These are phyloP conservation scores for Micoletzkya japonica DNA, from an alignment of 2,888 invertebrate genomes.

Conservation along the genomic window DNA sequence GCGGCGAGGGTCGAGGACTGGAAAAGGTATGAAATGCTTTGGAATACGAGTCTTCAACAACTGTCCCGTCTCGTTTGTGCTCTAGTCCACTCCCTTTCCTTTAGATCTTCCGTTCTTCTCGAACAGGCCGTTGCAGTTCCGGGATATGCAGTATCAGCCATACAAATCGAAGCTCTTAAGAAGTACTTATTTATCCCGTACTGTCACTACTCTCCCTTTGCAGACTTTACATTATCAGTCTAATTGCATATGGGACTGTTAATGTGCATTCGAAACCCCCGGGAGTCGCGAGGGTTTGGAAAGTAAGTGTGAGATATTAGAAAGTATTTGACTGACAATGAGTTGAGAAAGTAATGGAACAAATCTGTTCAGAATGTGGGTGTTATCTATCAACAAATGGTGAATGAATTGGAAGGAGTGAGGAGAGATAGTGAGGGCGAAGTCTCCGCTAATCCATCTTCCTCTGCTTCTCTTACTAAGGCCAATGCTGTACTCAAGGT, in stretches of 20 bases:
- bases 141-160: constrained; percentile 13
- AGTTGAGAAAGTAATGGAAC: too few relatives aligned
- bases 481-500: constrained; percentile 9
- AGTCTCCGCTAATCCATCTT: too few relatives aligned
- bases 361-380: constrained; percentile 9
- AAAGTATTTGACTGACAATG: too few relatives aligned
- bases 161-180: constrained; percentile 28
- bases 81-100: not conserved
- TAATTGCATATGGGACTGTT: not conserved
- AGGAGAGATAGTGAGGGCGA: not conserved
- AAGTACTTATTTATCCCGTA: not conserved
- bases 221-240: constrained; percentile 22
- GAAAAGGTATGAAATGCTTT: constrained; percentile 6
- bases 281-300: constrained; percentile 7
- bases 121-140: constrained; percentile 10
- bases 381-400: not conserved
- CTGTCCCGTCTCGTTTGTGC: not conserved
- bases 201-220: not conserved
- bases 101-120: constrained; percentile 20
- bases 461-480: too few relatives aligned
- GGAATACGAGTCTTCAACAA: not conserved
- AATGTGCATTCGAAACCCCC: not conserved
- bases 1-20: not conserved
- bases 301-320: constrained; percentile 4
- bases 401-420: constrained; percentile 11